Conservation (phyloP, 23 tunicate species). For the Trididemnum clinides region DNA sequence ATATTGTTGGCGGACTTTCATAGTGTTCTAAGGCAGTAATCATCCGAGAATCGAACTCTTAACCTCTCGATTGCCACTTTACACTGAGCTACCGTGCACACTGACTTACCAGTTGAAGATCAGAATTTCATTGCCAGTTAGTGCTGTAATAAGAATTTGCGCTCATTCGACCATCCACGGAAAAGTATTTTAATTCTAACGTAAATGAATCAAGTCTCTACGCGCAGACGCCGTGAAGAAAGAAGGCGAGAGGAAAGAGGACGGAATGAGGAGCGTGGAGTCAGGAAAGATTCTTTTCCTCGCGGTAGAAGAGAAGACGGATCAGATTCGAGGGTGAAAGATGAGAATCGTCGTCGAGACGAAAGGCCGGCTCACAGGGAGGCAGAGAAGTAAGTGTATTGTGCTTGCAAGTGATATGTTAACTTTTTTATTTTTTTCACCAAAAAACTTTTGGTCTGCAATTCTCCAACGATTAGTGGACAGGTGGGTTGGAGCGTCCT, state of each 20-base stretch:
- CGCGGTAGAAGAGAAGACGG: conserved; percentile 27
- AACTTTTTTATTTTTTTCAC: background rate
- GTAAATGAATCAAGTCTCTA: background rate
- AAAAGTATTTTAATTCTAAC: background rate
- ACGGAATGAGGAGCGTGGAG: background rate
- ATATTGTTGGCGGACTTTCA: too few relatives aligned
- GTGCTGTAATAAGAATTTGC: too few relatives aligned
- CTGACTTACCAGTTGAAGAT: too few relatives aligned
- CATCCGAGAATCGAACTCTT: too few relatives aligned
- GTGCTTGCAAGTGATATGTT: background rate
- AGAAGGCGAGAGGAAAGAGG: conserved; percentile 14
- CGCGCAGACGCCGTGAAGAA: conserved; percentile 11
- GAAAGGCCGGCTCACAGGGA: background rate
- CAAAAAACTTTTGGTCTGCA: too few relatives aligned
- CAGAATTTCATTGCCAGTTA: too few relatives aligned
- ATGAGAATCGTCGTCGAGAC: conserved; percentile 3
- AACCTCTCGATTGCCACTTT: too few relatives aligned
- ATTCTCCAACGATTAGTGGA: background rate
- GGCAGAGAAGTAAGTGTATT: background rate
- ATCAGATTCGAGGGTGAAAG: background rate
- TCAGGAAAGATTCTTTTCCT: background rate
- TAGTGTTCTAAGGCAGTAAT: too few relatives aligned
- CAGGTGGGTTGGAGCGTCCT: background rate
- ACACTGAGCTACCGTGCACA: too few relatives aligned
- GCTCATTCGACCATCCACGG: background rate